phyloP scores from a whole-genome alignment of 1,140 invertebrate genomes.

The Copidosoma floridanum region DNA sequence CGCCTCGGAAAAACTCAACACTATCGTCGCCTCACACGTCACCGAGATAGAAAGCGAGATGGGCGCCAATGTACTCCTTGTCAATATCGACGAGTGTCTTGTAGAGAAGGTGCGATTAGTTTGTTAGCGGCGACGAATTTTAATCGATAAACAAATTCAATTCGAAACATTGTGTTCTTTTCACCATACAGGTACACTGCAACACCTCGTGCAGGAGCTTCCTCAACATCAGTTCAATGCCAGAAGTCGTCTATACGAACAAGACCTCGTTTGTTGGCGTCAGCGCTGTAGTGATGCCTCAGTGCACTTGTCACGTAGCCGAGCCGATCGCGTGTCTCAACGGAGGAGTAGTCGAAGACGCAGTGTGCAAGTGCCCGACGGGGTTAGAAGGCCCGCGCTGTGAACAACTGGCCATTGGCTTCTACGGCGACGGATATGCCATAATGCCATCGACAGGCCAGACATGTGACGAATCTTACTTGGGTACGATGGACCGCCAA shows the following conservation, averaged over 20 bases:
- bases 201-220: slow-evolving; percentile 72
- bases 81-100: slow-evolving; percentile 85
- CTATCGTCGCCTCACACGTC: slow-evolving; percentile 68
- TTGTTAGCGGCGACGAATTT: no score
- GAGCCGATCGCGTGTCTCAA: slow-evolving; percentile 65
- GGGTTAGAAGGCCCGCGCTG: slow-evolving; percentile 86
- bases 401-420: slow-evolving; percentile 83
- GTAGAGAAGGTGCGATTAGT: slow-evolving; percentile 62
- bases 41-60: slow-evolving; percentile 69
- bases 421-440: slow-evolving; percentile 83
- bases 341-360: slow-evolving; percentile 67
- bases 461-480: slow-evolving; percentile 73
- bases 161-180: no score
- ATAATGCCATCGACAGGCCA: slow-evolving; percentile 78
- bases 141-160: no score
- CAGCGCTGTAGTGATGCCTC: slow-evolving; percentile 72
- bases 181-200: slow-evolving; percentile 54
- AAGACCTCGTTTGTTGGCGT: slow-evolving; percentile 87
- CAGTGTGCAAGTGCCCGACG: slow-evolving; percentile 62
- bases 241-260: slow-evolving; percentile 82
- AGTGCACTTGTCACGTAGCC: slow-evolving; percentile 67
- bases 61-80: slow-evolving; percentile 72
- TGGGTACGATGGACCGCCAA: no score
- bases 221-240: slow-evolving; percentile 69
- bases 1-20: slow-evolving; percentile 79